These are phyloP conservation scores for Chymomyza fuscimana DNA, from an alignment of 2,888 invertebrate genomes.

Conservation along the genomic window DNA sequence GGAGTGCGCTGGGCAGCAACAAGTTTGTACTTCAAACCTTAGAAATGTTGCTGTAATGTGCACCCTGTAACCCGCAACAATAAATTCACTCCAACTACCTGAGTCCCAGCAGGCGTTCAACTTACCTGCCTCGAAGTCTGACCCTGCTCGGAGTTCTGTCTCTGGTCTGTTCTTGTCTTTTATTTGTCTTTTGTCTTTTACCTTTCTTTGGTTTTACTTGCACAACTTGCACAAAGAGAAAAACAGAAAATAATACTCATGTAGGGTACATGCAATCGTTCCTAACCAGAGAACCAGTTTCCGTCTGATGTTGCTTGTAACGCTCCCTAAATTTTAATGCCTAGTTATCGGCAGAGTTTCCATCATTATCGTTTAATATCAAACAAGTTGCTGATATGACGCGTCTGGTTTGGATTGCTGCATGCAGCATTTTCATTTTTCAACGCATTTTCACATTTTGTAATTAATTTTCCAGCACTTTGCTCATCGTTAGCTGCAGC, in stretches of 20 bases:
- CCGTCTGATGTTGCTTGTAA: constrained; percentile 11
- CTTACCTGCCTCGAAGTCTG: constrained; percentile 26
- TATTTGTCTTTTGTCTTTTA: not conserved
- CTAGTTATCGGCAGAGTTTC: constrained; percentile 52
- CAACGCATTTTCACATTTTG: constrained; percentile 66
- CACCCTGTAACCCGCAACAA: not conserved
- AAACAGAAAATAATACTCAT: constrained; percentile 31
- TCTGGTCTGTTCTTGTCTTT: not conserved
- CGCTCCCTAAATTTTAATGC: constrained; percentile 64
- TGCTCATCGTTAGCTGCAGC: constrained; percentile 18
- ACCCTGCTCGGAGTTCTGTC: constrained; percentile 1
- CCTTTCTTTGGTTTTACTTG: constrained; percentile 3
- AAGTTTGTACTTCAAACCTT: constrained; percentile 1
- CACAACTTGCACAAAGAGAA: not conserved
- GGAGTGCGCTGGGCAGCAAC: constrained; percentile 3
- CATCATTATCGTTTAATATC: constrained; percentile 26
- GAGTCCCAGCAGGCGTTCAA: not conserved
- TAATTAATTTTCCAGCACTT: constrained; percentile 60
- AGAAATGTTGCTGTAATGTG: not conserved
- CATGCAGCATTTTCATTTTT: constrained; percentile 32
- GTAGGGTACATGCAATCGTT: constrained; percentile 40
- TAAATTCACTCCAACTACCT: not conserved
- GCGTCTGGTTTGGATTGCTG: not conserved
- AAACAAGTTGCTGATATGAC: not conserved
- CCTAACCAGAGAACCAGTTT: constrained; percentile 57